phyloP scores from a whole-genome alignment of 2,797 vertebrate species.

The Oreortyx pictus region DNA sequence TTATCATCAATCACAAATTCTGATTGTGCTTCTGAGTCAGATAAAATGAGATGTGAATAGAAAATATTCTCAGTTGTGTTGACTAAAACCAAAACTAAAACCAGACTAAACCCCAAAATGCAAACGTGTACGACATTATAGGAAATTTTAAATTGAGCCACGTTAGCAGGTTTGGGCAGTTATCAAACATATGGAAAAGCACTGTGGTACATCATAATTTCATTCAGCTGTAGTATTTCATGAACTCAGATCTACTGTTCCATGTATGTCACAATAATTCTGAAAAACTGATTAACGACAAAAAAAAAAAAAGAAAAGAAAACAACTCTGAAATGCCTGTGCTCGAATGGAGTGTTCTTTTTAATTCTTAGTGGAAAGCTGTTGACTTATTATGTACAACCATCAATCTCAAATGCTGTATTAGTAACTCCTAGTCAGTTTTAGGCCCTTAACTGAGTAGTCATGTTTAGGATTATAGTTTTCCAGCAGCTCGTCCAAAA shows the following conservation, averaged over 20 bases:
- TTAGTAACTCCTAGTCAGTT: neutral
- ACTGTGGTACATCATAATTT: neutral
- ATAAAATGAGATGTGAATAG: neutral
- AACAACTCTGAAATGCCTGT: neutral
- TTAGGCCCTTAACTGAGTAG: neutral
- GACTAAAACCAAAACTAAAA: neutral
- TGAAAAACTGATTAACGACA: neutral
- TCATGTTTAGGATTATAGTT: neutral
- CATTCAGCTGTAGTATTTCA: neutral
- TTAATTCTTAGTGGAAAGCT: neutral
- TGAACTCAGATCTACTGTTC: neutral
- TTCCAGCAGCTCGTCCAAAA: neutral
- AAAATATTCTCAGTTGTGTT: neutral
- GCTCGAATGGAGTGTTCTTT: neutral
- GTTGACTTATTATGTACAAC: neutral
- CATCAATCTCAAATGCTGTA: neutral
- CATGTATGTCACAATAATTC: neutral
- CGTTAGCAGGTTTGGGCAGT: neutral
- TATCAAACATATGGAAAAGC: neutral
- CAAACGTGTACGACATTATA: neutral
- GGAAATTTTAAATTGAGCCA: neutral
- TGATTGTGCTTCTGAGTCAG: neutral
- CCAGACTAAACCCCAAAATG: neutral
- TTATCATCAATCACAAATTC: neutral
- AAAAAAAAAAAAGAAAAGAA: neutral